Evolutionary conservation across 2,797 vertebrate species (phyloP), one percentile per base, ranked within the genome.

Genomic region (Lagodon rhomboides): DNA sequence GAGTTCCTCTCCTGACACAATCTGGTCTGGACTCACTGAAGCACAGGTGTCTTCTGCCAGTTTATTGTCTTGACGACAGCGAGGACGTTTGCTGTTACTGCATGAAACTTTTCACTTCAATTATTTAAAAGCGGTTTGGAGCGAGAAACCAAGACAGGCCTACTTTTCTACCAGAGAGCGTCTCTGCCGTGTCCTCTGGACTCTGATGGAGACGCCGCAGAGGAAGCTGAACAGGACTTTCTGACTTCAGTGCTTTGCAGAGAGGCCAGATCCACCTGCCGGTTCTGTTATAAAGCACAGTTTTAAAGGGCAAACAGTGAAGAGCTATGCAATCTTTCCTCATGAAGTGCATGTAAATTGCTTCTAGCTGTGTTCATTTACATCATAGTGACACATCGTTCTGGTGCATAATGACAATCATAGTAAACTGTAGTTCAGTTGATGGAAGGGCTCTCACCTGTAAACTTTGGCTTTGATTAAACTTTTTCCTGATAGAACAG

Each of bases 321-420:
- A 55, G 85, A 96, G 96, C 96, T 96, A 96, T 96, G 96, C 96
- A 97, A 95, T 93, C 91, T 95, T 87, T 91, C 86, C 90, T 86
- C 71, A 93, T 85, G 84, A 92, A 86, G 85, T 92, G 96, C 96
- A 96, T 89, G 87, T 91, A 84, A 75, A 82, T 75, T 66, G 89
- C 92, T 93, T 89, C 88, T 82, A 78, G 88, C 64, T 71, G 81
- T 73, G 30, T 34, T 34, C 30, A 34, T 34, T 34, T 34, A 34
- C 30, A 34, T 34, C 30, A 34, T 34, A 34, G 30, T 34, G 30
- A 34, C 30, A 34, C 3, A 11, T 43, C 3, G 41, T 43, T 94
- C 93, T 94, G 95, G 91, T 90, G 92, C 93, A 93, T 91, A 92
- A 92, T 85, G 96, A 97, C 95, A 96, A 95, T 95, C 94, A 93